Conservation (phyloP, 2,113 vertebrate species). For the Hippocampus abdominalis region DNA sequence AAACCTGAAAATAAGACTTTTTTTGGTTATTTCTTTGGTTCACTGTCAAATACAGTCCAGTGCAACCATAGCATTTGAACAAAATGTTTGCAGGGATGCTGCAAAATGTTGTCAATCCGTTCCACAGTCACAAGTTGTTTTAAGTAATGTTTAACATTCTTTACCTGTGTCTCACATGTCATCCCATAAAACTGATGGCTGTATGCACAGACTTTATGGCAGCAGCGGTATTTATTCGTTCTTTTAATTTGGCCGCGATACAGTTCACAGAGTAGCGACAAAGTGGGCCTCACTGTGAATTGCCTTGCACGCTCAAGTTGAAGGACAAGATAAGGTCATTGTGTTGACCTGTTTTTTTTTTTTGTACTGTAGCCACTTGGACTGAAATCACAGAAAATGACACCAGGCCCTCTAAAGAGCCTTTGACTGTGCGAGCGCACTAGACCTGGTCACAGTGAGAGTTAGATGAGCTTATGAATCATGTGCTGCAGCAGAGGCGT, state of each 20-base stretch:
- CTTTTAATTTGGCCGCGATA: conserved; percentile 13
- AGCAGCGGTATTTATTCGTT: neutral
- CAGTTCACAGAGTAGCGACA: conserved; percentile 42
- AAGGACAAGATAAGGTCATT: conserved; percentile 64
- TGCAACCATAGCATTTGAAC: neutral
- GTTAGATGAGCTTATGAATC: conserved; percentile 59
- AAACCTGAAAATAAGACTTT: no score
- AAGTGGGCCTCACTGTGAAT: conserved; percentile 49
- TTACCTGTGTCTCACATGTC: neutral
- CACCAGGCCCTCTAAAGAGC: conserved; percentile 68
- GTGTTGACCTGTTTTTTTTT: conserved; percentile 70
- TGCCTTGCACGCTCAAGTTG: conserved; percentile 63
- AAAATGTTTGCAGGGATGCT: neutral
- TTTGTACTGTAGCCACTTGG: conserved; percentile 68
- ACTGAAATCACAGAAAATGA: conserved; percentile 77
- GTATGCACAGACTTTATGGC: neutral
- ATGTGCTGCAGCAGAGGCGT: conserved; percentile 39
- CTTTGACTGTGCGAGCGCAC: conserved; percentile 31
- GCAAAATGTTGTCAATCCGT: neutral
- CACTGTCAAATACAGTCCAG: neutral
- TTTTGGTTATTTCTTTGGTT: neutral
- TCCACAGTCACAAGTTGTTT: neutral
- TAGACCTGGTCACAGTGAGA: conserved; percentile 49
- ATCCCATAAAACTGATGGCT: neutral
- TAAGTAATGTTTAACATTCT: neutral